These are phyloP conservation scores for Myripristis jacobus DNA, from an alignment of 2,797 vertebrate genomes.

Conservation along the genomic window DNA sequence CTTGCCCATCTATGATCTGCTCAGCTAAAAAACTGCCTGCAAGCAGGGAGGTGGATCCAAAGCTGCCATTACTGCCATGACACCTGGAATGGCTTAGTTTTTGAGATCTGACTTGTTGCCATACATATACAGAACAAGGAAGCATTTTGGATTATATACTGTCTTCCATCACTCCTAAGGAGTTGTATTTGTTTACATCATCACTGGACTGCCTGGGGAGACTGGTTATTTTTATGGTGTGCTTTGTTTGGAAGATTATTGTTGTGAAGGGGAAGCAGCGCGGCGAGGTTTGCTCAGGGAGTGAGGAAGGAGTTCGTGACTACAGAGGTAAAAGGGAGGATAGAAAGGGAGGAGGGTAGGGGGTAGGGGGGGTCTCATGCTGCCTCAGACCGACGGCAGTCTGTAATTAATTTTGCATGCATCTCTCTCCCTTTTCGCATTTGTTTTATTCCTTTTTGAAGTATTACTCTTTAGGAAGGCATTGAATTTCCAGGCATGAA, in stretches of 20 bases:
- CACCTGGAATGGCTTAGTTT: conserved; percentile 24
- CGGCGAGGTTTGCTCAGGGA: conserved; percentile 62
- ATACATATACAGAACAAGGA: conserved; percentile 44
- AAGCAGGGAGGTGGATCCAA: conserved; percentile 27
- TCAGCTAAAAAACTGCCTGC: conserved; percentile 25
- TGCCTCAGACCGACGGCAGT: conserved; percentile 72
- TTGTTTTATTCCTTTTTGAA: conserved; percentile 75
- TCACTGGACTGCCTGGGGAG: conserved; percentile 68
- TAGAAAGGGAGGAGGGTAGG: conserved; percentile 27
- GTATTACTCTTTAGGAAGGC: conserved; percentile 72
- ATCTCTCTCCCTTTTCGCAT: conserved; percentile 60
- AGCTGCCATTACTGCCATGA: conserved; percentile 23
- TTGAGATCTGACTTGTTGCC: conserved; percentile 44
- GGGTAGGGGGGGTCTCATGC: conserved; percentile 43
- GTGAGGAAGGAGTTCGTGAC: conserved; percentile 59
- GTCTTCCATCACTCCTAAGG: conserved; percentile 61
- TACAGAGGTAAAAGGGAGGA: conserved; percentile 59
- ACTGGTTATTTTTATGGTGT: conserved; percentile 72
- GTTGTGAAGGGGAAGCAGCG: conserved; percentile 59
- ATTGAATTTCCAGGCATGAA: conserved; percentile 54
- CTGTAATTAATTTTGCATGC: conserved; percentile 82
- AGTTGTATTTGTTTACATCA: conserved; percentile 79
- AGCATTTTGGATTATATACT: conserved; percentile 45
- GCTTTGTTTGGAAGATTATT: conserved; percentile 77
- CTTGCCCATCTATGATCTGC: conserved; percentile 13